Base-by-base conservation (phyloP, 1,140 invertebrate genomes). In the Laodelphax striatellus region DNA sequence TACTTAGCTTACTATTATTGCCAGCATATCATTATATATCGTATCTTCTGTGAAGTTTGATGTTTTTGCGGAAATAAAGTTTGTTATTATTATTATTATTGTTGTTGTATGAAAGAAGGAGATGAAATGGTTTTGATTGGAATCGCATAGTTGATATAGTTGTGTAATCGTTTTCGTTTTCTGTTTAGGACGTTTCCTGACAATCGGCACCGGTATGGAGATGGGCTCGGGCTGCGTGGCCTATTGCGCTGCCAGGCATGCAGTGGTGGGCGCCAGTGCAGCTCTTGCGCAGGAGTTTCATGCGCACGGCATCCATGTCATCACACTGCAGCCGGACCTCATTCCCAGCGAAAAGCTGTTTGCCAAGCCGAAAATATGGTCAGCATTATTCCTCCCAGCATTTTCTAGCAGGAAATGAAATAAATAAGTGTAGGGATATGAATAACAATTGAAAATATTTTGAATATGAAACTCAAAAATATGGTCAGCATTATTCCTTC, bases 251-350 rank as follows among this genome's bases (percentile, higher is more conserved):
- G 83, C 81, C 0, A 79, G 83, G 28, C 81, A 81, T 66, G 85
- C 83, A 2, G 83, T 87, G 1, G 83, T 86, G 69, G 86, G 86
- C 52, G 85, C 83, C 11, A 83, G 82, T 59, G 79, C 81, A 31
- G 85, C 86, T 24, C 72, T 90, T 59, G 75, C 84, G 24, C 76
- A 79, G 41, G 82, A 87, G 67, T 71, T 90, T 56, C 77, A 79
- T 57, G 79, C 84, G 4, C 78, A 82, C 17, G 81, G 85, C 10
- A 78, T 90, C 46, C 80, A 81, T 66, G 86, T 90, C n/a, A 79
- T 89, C 17, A 78, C 85, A n/a, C 70, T 90, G 41, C 83, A 87
- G 70, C 84, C 86, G 14, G 80, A 82, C 19, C 81, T 82, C 42
- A 75, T 87, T 56, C 77, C 83, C 62, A 80, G 83, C 6, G 77